A percentile compares a stretch with the other conserved stretches of the same genome.
Evolutionary conservation across 2,113 vertebrate genomes (phyloP).

Genomic region (Tachuris rubrigastra): DNA sequence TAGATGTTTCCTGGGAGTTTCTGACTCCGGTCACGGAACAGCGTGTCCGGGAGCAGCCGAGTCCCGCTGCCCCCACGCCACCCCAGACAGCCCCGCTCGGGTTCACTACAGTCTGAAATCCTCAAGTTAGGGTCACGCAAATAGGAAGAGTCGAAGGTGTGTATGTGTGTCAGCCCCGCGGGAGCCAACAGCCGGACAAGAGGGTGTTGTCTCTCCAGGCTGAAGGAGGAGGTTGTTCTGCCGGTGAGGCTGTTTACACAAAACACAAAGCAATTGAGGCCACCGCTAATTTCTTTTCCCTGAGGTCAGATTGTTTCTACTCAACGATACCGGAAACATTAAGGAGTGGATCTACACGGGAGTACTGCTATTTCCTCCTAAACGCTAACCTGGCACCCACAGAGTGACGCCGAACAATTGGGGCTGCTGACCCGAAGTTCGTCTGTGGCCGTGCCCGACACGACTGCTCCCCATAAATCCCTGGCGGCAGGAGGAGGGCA

Average conservation of each 20-base stretch:
- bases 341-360: background rate
- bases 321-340: background rate
- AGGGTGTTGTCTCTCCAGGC: background rate
- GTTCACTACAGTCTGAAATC: background rate
- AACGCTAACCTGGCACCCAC: background rate
- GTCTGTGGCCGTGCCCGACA: background rate
- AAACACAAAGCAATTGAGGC: conserved; percentile 40
- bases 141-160: background rate
- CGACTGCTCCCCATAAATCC: background rate
- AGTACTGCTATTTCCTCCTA: background rate
- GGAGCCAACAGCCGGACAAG: background rate
- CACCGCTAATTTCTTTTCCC: conserved; percentile 31
- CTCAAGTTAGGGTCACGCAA: background rate
- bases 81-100: background rate
- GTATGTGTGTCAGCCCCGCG: background rate
- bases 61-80: background rate
- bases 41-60: background rate
- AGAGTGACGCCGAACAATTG: background rate
- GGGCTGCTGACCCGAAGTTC: background rate
- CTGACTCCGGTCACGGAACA: background rate
- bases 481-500: fast-evolving
- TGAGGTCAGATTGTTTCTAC: conserved; percentile 58
- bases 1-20: background rate
- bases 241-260: conserved; percentile 49
- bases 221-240: conserved; percentile 19